Evolutionary conservation across 2,797 vertebrate species (phyloP), one percentile per base, ranked within the genome.

Genomic region (Xenopus petersii): DNA sequence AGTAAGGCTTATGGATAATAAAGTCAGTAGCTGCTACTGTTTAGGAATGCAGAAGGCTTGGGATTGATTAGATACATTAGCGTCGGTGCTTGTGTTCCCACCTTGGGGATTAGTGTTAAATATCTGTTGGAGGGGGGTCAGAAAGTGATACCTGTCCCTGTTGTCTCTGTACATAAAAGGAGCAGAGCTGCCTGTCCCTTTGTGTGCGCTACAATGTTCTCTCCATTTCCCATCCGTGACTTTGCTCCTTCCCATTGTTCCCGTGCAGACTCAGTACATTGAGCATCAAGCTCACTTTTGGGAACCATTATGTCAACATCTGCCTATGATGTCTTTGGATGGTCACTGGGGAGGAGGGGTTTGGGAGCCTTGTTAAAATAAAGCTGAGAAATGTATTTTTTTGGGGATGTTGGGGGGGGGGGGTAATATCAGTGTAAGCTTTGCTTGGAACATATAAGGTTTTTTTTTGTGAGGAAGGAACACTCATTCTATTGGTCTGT

Each of bases 101-200:
- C 21, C 46, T 9, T 33, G 59, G 59, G 66, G 59, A 73, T 77
- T 67, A 73, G 62, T 70, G 71, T 36, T 61, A 64, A 17, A 64
- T 21, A 58, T 73, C 48, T 64, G 59, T 78, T 71, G 16, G 5
- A 42, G 36, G 36, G 36, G 36, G 56, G 76, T 61, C 54, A 70
- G 70, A 73, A 78, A 64, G 71, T 70, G 71, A 79, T 74, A 68
- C 63, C 10, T 33, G 30, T 58, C 12, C 5, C 17, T 60, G 26
- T 59, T 64, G 56, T 59, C 26, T 59, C 67, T 46, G 21, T 65
- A 42, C 6, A 51, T 51, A 51, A 15, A 51, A 10, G 49, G 15
- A 55, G 12, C 13, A 48, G 65, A 9, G 36, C 21, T 70, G 59
- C 6, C 46, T 60, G 48, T 36, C 71, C 54, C n/a, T 36, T 12